phyloP scores from a whole-genome alignment of 2,797 vertebrate species.

The Lepus townsendii region DNA sequence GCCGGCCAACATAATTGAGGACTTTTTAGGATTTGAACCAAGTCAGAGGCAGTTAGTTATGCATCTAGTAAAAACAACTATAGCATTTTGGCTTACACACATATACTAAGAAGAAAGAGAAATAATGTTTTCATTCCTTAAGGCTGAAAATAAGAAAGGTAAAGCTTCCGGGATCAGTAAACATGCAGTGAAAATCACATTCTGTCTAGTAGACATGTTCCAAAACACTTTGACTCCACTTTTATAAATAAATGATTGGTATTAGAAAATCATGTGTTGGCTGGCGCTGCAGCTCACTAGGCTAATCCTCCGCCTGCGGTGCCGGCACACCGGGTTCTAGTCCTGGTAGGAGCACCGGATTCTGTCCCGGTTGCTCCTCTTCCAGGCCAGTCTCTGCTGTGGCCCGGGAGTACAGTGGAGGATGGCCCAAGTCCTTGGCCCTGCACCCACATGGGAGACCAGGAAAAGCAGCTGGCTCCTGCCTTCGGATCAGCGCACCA shows the following conservation, averaged over 20 bases:
- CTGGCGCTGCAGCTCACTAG: too few species aligned
- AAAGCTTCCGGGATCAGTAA: slow-evolving; percentile 13
- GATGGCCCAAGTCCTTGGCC: too few species aligned
- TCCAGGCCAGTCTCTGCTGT: too few species aligned
- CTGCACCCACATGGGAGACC: too few species aligned
- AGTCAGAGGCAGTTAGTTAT: neutral
- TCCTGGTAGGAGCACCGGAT: too few species aligned
- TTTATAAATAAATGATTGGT: slow-evolving; percentile 55
- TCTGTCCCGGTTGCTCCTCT: too few species aligned
- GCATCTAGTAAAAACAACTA: slow-evolving; percentile 63
- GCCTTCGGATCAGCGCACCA: too few species aligned
- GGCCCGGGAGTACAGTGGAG: too few species aligned
- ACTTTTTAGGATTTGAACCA: slow-evolving; percentile 31
- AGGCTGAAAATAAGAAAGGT: slow-evolving; percentile 44
- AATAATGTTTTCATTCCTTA: slow-evolving; percentile 37
- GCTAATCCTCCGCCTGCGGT: too few species aligned
- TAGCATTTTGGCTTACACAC: slow-evolving; percentile 21
- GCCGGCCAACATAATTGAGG: slow-evolving; percentile 30
- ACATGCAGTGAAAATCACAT: neutral
- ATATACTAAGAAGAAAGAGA: slow-evolving; percentile 23
- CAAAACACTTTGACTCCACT: slow-evolving; percentile 32
- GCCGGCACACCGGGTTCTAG: too few species aligned
- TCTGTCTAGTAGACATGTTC: neutral
- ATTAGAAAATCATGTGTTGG: slow-evolving; percentile 16
- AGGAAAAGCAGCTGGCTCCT: too few species aligned